Conservation (phyloP, 2,113 vertebrate species). For the Saccopteryx bilineata region DNA sequence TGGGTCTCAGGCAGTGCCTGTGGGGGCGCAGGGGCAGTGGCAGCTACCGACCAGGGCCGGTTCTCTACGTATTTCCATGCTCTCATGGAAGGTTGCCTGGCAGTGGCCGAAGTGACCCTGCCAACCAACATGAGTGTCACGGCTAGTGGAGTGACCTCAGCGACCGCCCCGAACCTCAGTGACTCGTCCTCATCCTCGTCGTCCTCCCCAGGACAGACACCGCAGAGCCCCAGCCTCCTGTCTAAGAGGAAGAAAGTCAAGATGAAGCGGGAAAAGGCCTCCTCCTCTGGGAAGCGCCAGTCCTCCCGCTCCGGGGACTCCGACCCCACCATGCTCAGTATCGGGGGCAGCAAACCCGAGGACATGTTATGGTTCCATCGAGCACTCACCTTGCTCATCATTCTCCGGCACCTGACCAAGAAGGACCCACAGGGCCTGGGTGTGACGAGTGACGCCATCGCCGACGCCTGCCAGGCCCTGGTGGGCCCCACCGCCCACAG, state of each 20-base stretch:
- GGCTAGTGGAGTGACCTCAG: conserved; percentile 92
- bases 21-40: conserved; percentile 88
- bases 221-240: conserved; percentile 96
- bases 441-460: conserved; percentile 95
- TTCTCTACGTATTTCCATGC: conserved; percentile 99
- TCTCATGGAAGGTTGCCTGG: conserved; percentile 97
- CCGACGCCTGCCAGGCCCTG: conserved; percentile 96
- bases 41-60: conserved; percentile 91
- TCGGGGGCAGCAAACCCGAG: conserved; percentile 96
- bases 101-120: conserved; percentile 96
- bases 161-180: conserved; percentile 94
- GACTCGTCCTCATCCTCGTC: conserved; percentile 98
- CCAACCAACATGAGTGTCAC: conserved; percentile 94
- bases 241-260: conserved; percentile 99
- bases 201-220: conserved; percentile 97
- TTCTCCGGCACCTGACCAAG: conserved; percentile 94
- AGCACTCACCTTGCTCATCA: conserved; percentile 96
- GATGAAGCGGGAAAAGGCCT: conserved; percentile 97
- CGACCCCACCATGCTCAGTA: conserved; percentile 92
- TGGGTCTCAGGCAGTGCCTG: conserved; percentile 90
- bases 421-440: conserved; percentile 97
- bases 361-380: conserved; percentile 99
- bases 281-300: conserved; percentile 91
- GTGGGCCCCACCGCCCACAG: conserved; percentile 96
- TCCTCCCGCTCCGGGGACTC: conserved; percentile 90